Conservation (phyloP, 2,113 vertebrate genomes). For the Nansenia antarctica region DNA sequence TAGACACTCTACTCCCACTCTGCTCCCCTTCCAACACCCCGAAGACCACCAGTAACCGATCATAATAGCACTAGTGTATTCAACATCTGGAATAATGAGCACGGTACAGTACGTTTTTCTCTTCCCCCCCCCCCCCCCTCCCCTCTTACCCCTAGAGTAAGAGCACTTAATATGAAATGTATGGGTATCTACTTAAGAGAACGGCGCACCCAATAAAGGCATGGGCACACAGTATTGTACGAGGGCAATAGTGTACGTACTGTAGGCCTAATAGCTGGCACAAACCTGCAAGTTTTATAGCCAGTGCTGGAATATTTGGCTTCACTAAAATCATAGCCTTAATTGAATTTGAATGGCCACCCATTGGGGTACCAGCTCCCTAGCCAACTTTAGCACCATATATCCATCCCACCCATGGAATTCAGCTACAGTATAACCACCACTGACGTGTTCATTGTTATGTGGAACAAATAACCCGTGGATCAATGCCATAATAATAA, state of each 20-base stretch:
- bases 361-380: not conserved
- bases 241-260: not conserved
- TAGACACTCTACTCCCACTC: slow-evolving; percentile 30
- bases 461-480: slow-evolving; percentile 39
- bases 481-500: too few species aligned
- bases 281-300: slow-evolving; percentile 32
- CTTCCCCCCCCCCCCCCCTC: too few species aligned
- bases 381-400: slow-evolving; percentile 40
- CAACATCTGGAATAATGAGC: slow-evolving; percentile 5
- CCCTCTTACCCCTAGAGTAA: slow-evolving; percentile 9
- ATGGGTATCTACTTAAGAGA: slow-evolving; percentile 23
- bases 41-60: slow-evolving; percentile 39
- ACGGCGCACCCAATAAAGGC: slow-evolving; percentile 49
- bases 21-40: slow-evolving; percentile 26
- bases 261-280: not conserved
- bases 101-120: slow-evolving; percentile 6
- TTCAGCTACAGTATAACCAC: slow-evolving; percentile 36
- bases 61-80: not conserved
- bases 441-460: slow-evolving; percentile 10
- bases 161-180: slow-evolving; percentile 22
- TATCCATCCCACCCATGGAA: slow-evolving; percentile 18
- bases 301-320: slow-evolving; percentile 30
- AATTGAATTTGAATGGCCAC: not conserved
- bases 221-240: too few species aligned
- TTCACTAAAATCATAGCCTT: not conserved